Percentiles rank a stretch among this genome's conserved stretches.
phyloP scores from a whole-genome alignment of 2,888 invertebrate genomes.

The Synergus itoensis region DNA sequence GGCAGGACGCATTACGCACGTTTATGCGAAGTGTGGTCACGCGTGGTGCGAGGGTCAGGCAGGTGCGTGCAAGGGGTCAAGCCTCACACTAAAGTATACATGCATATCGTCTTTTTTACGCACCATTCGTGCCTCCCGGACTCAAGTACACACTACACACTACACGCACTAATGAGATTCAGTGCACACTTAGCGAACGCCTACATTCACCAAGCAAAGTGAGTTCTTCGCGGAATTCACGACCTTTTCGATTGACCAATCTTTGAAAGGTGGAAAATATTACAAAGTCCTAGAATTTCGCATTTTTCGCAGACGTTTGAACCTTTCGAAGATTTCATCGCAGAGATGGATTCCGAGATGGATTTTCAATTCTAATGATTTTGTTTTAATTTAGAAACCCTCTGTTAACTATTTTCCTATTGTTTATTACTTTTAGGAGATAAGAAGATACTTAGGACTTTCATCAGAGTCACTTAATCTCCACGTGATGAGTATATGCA shows the following conservation, averaged over 20 bases:
- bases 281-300: not conserved
- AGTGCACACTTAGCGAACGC: conserved; percentile 55
- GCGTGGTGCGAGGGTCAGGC: conserved; percentile 72
- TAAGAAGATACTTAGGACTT: not conserved
- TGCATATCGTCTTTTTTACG: conserved; percentile 47
- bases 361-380: no score
- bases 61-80: conserved; percentile 73
- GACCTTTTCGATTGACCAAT: conserved; percentile 39
- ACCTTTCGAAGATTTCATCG: no score
- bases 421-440: no score
- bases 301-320: not conserved
- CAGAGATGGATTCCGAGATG: no score
- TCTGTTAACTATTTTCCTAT: no score
- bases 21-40: conserved; percentile 57
- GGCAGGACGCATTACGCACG: conserved; percentile 61
- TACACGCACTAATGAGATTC: conserved; percentile 66
- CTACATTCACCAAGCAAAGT: conserved; percentile 49
- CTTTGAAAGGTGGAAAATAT: not conserved
- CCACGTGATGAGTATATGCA: not conserved
- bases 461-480: not conserved
- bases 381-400: no score
- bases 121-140: conserved; percentile 50
- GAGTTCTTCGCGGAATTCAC: conserved; percentile 42
- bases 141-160: conserved; percentile 33
- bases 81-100: conserved; percentile 58